Evolutionary conservation across 2,888 invertebrate species (phyloP).

Genomic region (Encarsia formosa): DNA sequence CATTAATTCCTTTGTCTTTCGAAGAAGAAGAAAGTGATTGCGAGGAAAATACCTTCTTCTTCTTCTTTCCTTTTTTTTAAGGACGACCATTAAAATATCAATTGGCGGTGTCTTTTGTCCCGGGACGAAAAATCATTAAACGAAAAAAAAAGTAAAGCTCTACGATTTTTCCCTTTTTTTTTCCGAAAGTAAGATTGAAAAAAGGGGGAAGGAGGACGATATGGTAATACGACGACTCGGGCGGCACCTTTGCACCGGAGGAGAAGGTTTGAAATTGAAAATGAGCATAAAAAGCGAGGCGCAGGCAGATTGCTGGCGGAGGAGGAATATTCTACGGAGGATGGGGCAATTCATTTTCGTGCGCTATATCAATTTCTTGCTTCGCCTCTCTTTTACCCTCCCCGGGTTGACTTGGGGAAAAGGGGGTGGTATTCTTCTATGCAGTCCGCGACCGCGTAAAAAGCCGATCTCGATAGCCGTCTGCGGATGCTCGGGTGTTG

Average conservation of each 20-base stretch:
- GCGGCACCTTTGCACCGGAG: no score
- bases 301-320: constrained; percentile 48
- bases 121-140: neutral
- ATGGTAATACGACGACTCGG: constrained; percentile 48
- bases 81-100: constrained; percentile 49
- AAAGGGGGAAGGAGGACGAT: constrained; percentile 30
- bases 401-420: neutral
- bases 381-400: constrained; percentile 30
- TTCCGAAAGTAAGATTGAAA: constrained; percentile 8
- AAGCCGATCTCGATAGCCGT: constrained; percentile 31
- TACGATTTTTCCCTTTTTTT: neutral
- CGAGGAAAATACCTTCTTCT: no score
- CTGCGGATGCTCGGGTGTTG: constrained; percentile 42
- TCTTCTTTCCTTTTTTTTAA: no score
- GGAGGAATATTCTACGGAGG: constrained; percentile 44
- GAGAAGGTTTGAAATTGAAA: constrained; percentile 46
- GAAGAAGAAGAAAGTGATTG: constrained; percentile 39
- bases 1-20: constrained; percentile 51
- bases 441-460: constrained; percentile 27
- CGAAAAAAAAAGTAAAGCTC: neutral
- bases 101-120: constrained; percentile 33
- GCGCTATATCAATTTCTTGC: constrained; percentile 53
- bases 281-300: constrained; percentile 49
- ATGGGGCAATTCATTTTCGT: constrained; percentile 51
- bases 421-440: neutral